Percentiles rank a stretch among this genome's conserved stretches.
phyloP scores from a whole-genome alignment of 2,888 invertebrate species.

The Tromatobia lineatoria region DNA sequence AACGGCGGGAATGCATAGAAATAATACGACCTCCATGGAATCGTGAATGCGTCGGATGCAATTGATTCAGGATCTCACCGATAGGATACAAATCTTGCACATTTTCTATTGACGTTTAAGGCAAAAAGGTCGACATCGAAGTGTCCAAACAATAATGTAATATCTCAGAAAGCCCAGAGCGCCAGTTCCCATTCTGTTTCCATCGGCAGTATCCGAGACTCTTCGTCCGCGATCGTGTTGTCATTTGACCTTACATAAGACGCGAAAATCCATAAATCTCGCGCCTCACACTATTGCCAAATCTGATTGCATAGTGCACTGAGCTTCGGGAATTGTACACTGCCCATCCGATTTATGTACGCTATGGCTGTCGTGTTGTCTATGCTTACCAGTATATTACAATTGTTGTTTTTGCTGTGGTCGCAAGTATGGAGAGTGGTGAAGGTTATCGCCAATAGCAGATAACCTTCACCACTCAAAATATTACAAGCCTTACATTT shows the following conservation, averaged over 20 bases:
- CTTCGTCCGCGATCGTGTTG: constrained; percentile 6
- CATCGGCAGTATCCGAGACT: neutral
- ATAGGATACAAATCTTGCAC: neutral
- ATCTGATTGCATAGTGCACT: constrained; percentile 6
- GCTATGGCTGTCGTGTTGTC: constrained; percentile 22
- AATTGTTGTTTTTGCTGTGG: too few species aligned
- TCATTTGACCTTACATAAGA: constrained; percentile 24
- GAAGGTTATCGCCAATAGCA: too few species aligned
- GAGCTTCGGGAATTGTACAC: constrained; percentile 14
- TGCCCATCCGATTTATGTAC: constrained; percentile 24
- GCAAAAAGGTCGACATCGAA: constrained; percentile 15
- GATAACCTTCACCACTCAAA: too few species aligned
- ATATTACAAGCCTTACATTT: neutral
- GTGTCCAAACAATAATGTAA: neutral
- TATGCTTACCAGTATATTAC: constrained; percentile 4
- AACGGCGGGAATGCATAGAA: too few species aligned
- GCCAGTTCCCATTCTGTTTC: constrained; percentile 20
- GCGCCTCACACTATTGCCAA: constrained; percentile 30
- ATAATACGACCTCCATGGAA: too few species aligned
- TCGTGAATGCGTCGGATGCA: too few species aligned
- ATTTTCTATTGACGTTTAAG: neutral
- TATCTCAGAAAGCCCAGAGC: neutral
- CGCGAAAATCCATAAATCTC: constrained; percentile 19
- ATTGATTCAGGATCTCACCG: constrained; percentile 7
- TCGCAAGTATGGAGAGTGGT: too few species aligned